Conservation (phyloP, 2,113 vertebrate genomes). For the Canis aureus region DNA sequence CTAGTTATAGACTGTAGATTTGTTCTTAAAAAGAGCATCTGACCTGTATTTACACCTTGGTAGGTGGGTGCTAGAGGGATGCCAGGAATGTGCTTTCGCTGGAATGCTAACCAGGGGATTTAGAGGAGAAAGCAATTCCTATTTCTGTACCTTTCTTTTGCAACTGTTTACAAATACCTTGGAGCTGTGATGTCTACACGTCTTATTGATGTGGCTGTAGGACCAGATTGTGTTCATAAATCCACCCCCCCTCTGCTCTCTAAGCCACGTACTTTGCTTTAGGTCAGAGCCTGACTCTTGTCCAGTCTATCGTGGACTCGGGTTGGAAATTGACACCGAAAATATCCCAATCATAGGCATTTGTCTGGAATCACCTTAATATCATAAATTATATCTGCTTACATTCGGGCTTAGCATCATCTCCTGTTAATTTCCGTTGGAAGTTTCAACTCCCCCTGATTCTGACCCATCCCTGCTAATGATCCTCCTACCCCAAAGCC, state of each 20-base stretch:
- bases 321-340: slow-evolving; percentile 44
- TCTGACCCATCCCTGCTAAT: background rate
- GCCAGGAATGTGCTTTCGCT: background rate
- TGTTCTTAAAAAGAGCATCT: background rate
- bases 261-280: slow-evolving; percentile 59
- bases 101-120: background rate
- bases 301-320: slow-evolving; percentile 49
- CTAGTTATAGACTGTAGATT: background rate
- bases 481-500: background rate
- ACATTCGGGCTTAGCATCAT: slow-evolving; percentile 7
- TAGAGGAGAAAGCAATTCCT: background rate
- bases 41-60: background rate
- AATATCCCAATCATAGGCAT: slow-evolving; percentile 61
- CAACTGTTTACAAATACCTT: background rate
- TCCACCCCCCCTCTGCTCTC: background rate
- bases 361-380: slow-evolving; percentile 74
- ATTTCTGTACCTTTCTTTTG: background rate
- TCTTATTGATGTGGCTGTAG: background rate
- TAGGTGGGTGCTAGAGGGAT: background rate
- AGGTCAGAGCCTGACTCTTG: slow-evolving; percentile 57
- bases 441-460: slow-evolving; percentile 14
- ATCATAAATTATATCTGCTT: slow-evolving; percentile 64
- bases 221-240: slow-evolving; percentile 71
- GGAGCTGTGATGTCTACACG: background rate
- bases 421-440: background rate